Conservation (phyloP, 2,888 invertebrate species). For the Platycheirus albimanus region DNA sequence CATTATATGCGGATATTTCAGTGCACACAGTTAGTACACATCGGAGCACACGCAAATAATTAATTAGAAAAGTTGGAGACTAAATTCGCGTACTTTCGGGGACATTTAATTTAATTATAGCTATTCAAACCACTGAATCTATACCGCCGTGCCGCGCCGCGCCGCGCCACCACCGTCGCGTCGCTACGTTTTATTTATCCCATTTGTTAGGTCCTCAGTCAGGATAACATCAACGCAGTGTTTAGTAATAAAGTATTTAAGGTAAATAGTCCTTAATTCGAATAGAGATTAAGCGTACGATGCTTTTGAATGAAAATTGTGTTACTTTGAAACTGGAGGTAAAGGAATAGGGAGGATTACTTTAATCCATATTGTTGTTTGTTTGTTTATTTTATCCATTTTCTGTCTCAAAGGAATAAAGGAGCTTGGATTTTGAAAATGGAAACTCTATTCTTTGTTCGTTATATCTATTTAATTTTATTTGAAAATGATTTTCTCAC, state of each 20-base stretch:
- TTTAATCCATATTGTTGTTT: no score
- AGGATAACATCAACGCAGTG: neutral
- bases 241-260: constrained; percentile 25
- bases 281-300: neutral
- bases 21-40: constrained; percentile 13
- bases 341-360: no score
- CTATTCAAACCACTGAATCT: constrained; percentile 53
- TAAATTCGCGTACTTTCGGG: constrained; percentile 49
- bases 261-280: constrained; percentile 19
- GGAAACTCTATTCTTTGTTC: no score
- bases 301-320: no score
- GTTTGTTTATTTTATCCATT: no score
- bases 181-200: constrained; percentile 19
- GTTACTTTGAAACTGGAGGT: no score
- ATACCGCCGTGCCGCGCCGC: no score
- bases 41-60: constrained; percentile 46
- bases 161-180: no score
- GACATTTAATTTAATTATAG: constrained; percentile 65
- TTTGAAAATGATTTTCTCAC: no score
- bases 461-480: no score
- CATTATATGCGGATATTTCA: neutral
- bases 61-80: constrained; percentile 62
- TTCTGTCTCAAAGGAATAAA: no score
- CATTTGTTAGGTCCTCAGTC: constrained; percentile 3
- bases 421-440: no score